Percentiles rank a stretch among this genome's conserved stretches.
Evolutionary conservation across 2,113 vertebrate species (phyloP).

Genomic region (Lontra canadensis): DNA sequence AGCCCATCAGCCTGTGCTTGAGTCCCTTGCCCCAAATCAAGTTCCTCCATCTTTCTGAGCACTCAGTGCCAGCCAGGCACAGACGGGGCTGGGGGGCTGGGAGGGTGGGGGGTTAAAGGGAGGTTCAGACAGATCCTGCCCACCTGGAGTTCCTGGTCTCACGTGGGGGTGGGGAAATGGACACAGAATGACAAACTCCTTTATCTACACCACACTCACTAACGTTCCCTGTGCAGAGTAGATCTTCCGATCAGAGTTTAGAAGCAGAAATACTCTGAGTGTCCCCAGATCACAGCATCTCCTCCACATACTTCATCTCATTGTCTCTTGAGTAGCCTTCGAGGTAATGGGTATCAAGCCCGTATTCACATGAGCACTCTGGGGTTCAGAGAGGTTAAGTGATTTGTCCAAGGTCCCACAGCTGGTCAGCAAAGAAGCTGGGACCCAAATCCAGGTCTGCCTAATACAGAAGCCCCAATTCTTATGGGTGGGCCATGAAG

Average conservation of each 20-base stretch:
- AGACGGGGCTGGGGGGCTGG: accelerated
- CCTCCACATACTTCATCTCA: background rate
- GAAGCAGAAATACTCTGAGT: background rate
- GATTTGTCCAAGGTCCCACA: background rate
- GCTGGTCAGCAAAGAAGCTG: background rate
- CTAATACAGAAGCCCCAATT: background rate
- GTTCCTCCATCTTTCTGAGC: background rate
- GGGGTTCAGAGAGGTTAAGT: background rate
- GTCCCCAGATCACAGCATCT: too few species aligned
- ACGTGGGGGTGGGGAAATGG: background rate
- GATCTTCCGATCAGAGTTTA: background rate
- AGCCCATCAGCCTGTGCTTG: background rate
- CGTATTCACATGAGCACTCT: background rate
- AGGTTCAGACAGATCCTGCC: accelerated
- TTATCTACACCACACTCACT: accelerated
- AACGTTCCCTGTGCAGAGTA: accelerated
- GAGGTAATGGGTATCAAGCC: background rate
- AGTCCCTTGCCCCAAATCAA: background rate
- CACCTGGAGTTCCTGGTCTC: background rate
- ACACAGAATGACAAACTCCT: background rate
- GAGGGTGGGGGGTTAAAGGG: accelerated
- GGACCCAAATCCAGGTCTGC: background rate
- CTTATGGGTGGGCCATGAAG: background rate
- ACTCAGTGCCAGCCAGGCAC: accelerated
- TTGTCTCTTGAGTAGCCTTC: background rate